A percentile compares a stretch with the other conserved stretches of the same genome.
These are phyloP conservation scores for Oreochromis aureus DNA, from an alignment of 2,113 vertebrate genomes.

Conservation along the genomic window DNA sequence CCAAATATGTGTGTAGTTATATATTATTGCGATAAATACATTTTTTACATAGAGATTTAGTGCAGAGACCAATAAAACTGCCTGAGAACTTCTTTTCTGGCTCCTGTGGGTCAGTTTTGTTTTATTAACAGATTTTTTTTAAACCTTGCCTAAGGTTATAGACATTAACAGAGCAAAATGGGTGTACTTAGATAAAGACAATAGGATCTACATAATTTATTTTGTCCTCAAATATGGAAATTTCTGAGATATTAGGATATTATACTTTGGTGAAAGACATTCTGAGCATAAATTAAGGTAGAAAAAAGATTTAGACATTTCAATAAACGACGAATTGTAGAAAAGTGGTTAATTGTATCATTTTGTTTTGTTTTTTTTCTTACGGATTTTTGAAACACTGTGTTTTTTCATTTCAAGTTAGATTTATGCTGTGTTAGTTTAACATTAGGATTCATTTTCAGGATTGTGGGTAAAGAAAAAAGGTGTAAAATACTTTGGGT, in stretches of 20 bases:
- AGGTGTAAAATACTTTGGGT: not conserved
- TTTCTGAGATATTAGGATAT: not conserved
- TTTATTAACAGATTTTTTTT: not conserved
- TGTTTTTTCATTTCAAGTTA: not conserved
- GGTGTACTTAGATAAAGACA: not conserved
- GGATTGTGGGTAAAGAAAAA: not conserved
- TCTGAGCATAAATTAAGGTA: not conserved
- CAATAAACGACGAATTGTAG: not conserved
- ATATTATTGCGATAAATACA: not conserved
- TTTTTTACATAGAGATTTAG: not conserved
- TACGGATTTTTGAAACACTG: not conserved
- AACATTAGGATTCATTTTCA: not conserved
- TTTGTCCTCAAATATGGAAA: not conserved
- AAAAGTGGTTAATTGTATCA: not conserved
- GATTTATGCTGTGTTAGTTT: not conserved
- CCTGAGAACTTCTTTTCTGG: not conserved
- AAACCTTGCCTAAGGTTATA: not conserved
- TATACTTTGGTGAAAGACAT: not conserved
- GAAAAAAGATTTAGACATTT: not conserved
- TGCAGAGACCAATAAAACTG: rapidly evolving
- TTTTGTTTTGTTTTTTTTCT: not conserved
- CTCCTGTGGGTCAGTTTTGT: not conserved
- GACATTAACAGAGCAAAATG: not conserved
- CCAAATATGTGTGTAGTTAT: not conserved
- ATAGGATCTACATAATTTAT: not conserved